phyloP scores from a whole-genome alignment of 2,113 vertebrate genomes.

The Solea solea region DNA sequence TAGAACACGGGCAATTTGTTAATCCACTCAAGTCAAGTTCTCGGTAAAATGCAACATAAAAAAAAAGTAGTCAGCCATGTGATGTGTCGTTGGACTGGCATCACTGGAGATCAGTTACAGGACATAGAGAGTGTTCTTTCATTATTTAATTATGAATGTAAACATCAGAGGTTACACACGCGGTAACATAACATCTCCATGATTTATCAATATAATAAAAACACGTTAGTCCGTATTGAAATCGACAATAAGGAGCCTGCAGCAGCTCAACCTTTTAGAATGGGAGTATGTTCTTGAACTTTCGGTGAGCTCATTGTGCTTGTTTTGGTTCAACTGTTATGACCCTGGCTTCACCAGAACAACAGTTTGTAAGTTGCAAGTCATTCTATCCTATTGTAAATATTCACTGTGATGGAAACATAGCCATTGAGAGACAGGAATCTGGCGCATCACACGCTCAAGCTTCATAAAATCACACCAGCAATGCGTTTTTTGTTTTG shows the following conservation, averaged over 20 bases:
- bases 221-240: neutral
- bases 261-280: neutral
- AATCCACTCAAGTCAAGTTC: conserved; percentile 19
- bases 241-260: neutral
- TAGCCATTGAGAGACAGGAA: conserved; percentile 47
- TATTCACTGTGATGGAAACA: conserved; percentile 64
- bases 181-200: too few relatives aligned
- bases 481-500: conserved; percentile 44
- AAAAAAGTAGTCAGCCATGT: conserved; percentile 17
- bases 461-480: conserved; percentile 46
- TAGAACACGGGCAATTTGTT: conserved; percentile 34
- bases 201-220: too few relatives aligned
- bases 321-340: conserved; percentile 19
- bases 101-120: conserved; percentile 41
- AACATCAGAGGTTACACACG: conserved; percentile 36
- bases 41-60: conserved; percentile 10
- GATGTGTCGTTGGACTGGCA: conserved; percentile 27
- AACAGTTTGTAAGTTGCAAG: conserved; percentile 10
- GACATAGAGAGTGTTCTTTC: conserved; percentile 4
- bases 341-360: conserved; percentile 21
- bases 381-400: conserved; percentile 18
- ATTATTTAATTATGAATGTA: conserved; percentile 45
- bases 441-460: conserved; percentile 10
- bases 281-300: conserved; percentile 10
- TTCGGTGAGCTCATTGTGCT: conserved; percentile 15